A percentile compares a stretch with the other conserved stretches of the same genome.
Conservation (phyloP, 2,797 vertebrate genomes). For the Simalia tracyae region DNA sequence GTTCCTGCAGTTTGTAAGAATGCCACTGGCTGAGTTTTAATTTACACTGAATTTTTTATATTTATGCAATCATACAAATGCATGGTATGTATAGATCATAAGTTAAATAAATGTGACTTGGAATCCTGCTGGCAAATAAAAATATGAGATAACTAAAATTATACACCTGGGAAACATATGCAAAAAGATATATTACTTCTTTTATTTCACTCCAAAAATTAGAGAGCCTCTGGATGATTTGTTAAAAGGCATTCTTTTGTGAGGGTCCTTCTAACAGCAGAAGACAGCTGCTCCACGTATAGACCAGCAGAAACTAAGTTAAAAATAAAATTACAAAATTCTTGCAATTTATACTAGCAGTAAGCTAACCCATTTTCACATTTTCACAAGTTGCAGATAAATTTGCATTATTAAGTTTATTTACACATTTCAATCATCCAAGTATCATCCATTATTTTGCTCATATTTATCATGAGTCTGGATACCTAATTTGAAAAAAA, state of each 20-base stretch:
- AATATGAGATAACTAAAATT: constrained; percentile 23
- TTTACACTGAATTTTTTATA: not conserved
- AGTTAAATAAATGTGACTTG: constrained; percentile 17
- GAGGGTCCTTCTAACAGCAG: not conserved
- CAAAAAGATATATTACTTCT: not conserved
- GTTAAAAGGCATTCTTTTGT: not conserved
- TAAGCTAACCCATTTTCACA: not conserved
- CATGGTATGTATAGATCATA: not conserved
- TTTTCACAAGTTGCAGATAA: not conserved
- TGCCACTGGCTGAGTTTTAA: not conserved
- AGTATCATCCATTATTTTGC: not conserved
- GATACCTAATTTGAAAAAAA: not conserved
- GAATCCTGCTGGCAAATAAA: not conserved
- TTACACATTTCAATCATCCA: not conserved
- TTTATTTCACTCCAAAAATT: constrained; percentile 15
- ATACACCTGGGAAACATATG: constrained; percentile 17
- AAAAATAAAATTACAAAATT: not conserved
- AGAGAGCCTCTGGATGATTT: not conserved
- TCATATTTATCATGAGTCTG: not conserved
- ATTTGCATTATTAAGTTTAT: not conserved
- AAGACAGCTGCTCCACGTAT: constrained; percentile 26
- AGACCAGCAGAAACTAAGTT: not conserved
- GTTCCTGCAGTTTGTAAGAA: not conserved
- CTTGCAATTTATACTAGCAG: not conserved
- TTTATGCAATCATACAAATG: constrained; percentile 10